Evolutionary conservation across 2,888 invertebrate genomes (phyloP), one percentile per base, ranked within the genome.

Genomic region (Dyspetes luteomarginatus): DNA sequence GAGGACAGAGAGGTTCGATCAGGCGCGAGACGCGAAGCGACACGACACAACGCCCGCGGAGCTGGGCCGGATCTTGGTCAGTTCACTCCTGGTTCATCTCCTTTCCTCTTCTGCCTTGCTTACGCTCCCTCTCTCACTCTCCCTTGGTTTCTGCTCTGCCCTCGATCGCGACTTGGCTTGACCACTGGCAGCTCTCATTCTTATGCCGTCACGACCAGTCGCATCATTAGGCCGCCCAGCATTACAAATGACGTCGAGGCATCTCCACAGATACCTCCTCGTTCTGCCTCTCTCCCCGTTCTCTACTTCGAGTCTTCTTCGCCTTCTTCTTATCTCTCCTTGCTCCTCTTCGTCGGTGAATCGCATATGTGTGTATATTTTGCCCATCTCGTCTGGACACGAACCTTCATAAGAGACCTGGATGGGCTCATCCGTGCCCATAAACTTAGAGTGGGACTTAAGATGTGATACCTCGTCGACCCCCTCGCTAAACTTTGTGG

Each of bases 191-290:
- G 86, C 81, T 85, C 84, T 86, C 85, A 87, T 87, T 86, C 85
- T 69, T 83, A 83, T 85, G 78, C 87, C 85, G 88, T 88, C 88
- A 86, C 88, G 87, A 88, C 84, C 88, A 83, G 84, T 85, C 85
- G 87, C 87, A 87, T 88, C 88, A 88, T 88, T 88, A 88, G 88
- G 84, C 85, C 85, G 83, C 86, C 85, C 83, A 80, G 85, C 84
- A 87, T 88, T 87, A 87, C 87, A 86, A 88, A 87, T 85, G 88
- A 87, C 85, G 84, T 86, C 83, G 83, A 82, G 82, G 85, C 82
- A 83, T 74, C 82, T 81, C 80, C 82, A 56, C 58, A 79, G 69
- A 50, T 77, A 76, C 62, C 81, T 78, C 81, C 52, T 48, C 64
- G 72, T 67, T 62, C 58, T 78, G 58, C 43, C 62, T 64, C 55